A percentile compares a stretch with the other conserved stretches of the same genome.
Evolutionary conservation across 2,888 invertebrate species (phyloP).

Genomic region (Drosophila acutilabella): DNA sequence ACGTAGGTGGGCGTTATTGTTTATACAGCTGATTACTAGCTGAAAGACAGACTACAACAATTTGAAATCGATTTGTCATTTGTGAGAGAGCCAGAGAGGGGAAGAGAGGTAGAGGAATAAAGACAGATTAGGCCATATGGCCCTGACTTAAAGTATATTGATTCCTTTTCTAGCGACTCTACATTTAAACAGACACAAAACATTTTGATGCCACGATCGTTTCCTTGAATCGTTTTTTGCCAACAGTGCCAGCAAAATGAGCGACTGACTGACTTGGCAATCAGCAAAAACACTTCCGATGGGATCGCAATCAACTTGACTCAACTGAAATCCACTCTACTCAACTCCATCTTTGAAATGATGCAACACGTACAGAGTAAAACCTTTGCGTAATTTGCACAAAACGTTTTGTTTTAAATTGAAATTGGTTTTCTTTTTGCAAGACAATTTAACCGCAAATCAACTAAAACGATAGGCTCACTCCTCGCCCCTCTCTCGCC

Average conservation of each 20-base stretch:
- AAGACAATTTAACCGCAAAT: slow-evolving; percentile 78
- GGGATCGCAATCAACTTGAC: slow-evolving; percentile 30
- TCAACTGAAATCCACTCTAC: slow-evolving; percentile 16
- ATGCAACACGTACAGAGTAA: slow-evolving; percentile 75
- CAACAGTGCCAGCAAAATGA: slow-evolving; percentile 33
- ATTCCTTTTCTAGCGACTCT: slow-evolving; percentile 34
- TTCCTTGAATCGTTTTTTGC: slow-evolving; percentile 59
- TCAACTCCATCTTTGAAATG: slow-evolving; percentile 43
- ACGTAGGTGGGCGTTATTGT: slow-evolving; percentile 60
- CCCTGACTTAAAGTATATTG: neutral
- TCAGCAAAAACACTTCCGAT: slow-evolving; percentile 75
- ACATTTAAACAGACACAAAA: slow-evolving; percentile 53
- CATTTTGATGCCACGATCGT: slow-evolving; percentile 53
- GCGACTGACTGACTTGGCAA: slow-evolving; percentile 43
- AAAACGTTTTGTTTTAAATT: slow-evolving; percentile 82
- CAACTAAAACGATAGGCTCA: slow-evolving; percentile 72
- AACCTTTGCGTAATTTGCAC: slow-evolving; percentile 74
- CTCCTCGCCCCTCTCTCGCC: slow-evolving; percentile 1
- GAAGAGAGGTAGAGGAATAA: neutral
- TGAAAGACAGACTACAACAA: slow-evolving; percentile 41
- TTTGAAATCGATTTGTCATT: slow-evolving; percentile 68
- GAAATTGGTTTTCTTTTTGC: slow-evolving; percentile 79
- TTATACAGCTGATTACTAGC: slow-evolving; percentile 49
- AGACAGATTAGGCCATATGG: slow-evolving; percentile 36
- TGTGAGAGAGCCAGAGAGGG: neutral